These are phyloP conservation scores for Anguilla japonica DNA, from an alignment of 2,113 vertebrate genomes.

Conservation along the genomic window DNA sequence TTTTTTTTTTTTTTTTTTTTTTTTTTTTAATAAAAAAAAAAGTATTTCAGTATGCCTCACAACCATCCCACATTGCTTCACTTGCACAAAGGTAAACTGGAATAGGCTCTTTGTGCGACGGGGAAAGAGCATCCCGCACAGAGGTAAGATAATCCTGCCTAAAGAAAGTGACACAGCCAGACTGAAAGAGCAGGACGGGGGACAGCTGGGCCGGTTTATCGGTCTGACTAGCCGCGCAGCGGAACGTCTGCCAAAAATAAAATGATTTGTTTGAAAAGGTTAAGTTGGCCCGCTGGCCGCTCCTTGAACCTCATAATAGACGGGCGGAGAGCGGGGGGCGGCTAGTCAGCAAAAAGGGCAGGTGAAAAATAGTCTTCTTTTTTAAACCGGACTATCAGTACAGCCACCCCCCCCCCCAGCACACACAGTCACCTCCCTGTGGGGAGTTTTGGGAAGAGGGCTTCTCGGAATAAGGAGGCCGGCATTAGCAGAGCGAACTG, in stretches of 20 bases:
- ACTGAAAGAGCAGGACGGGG: conserved; percentile 42
- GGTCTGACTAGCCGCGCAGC: conserved; percentile 35
- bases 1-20: too few relatives aligned
- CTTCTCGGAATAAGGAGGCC: conserved; percentile 38
- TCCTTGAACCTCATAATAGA: conserved; percentile 44
- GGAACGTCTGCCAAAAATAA: conserved; percentile 52
- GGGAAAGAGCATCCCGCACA: conserved; percentile 16
- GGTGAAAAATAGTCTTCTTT: conserved; percentile 44
- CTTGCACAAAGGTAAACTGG: conserved; percentile 21
- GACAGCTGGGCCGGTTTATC: conserved; percentile 51
- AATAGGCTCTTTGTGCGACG: background rate
- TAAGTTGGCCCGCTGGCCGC: conserved; percentile 37
- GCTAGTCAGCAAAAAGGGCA: conserved; percentile 35
- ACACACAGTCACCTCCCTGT: conserved; percentile 22
- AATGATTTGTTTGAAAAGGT: conserved; percentile 54
- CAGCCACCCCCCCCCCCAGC: background rate
- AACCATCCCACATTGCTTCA: conserved; percentile 10
- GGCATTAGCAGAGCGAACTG: conserved; percentile 27
- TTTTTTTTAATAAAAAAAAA: too few relatives aligned
- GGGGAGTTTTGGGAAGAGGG: conserved; percentile 23
- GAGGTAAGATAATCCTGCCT: conserved; percentile 49
- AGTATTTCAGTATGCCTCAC: background rate
- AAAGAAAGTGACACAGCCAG: conserved; percentile 44
- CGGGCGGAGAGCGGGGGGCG: background rate
- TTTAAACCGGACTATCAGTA: conserved; percentile 39